phyloP scores from a whole-genome alignment of 2,113 vertebrate genomes.

The Ochotona princeps region DNA sequence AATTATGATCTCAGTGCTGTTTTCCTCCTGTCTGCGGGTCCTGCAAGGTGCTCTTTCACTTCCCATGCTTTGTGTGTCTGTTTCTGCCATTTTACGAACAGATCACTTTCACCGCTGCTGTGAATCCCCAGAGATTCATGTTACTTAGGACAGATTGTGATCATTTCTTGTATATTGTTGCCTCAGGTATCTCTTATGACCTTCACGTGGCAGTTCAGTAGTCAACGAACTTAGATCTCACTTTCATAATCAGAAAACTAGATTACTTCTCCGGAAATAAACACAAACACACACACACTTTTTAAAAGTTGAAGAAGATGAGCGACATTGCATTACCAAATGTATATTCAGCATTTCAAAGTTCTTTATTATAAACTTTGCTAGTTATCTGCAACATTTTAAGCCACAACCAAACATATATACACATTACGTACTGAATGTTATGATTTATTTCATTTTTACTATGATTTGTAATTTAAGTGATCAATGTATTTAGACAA shows the following conservation, averaged over 20 bases:
- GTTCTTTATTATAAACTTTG: not conserved
- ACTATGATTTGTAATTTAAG: constrained; percentile 46
- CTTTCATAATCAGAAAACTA: not conserved
- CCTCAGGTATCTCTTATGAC: not conserved
- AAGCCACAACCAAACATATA: not conserved
- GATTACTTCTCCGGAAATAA: not conserved
- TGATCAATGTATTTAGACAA: constrained; percentile 54
- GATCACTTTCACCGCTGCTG: not conserved
- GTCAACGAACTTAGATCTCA: not conserved
- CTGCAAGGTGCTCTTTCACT: not conserved
- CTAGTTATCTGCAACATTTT: not conserved
- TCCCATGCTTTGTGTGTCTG: not conserved
- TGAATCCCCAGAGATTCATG: not conserved
- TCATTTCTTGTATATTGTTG: not conserved
- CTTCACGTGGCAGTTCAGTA: not conserved
- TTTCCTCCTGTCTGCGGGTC: not conserved
- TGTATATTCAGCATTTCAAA: not conserved
- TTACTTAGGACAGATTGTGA: not conserved
- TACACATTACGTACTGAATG: not conserved
- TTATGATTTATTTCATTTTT: constrained; percentile 43
- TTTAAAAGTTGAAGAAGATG: not conserved
- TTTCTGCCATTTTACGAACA: not conserved
- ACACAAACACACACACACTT: not conserved
- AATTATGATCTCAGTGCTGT: too few relatives aligned
- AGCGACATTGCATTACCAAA: not conserved